These are phyloP conservation scores for Denticeps clupeoides DNA, from an alignment of 2,797 vertebrate genomes.

Conservation along the genomic window DNA sequence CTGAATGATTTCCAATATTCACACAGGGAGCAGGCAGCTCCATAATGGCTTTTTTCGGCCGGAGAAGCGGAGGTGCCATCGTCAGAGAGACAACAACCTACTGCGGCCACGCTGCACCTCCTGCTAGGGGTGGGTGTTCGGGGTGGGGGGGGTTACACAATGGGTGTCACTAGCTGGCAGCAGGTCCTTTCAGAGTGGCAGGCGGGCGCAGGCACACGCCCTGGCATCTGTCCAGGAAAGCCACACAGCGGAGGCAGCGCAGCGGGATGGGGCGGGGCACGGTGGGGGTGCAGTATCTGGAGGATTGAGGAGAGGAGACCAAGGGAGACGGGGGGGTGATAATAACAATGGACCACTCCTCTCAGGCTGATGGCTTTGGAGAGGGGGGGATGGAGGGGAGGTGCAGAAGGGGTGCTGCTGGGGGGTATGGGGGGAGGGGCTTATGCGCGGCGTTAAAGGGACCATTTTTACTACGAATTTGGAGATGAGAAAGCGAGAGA, in stretches of 20 bases:
- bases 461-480: slow-evolving; percentile 29
- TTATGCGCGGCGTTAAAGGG: slow-evolving; percentile 31
- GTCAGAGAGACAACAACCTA: slow-evolving; percentile 5
- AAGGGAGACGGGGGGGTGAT: slow-evolving; percentile 8
- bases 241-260: slow-evolving; percentile 1
- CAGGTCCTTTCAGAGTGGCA: neutral
- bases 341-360: slow-evolving; percentile 30
- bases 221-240: slow-evolving; percentile 24
- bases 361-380: slow-evolving; percentile 9
- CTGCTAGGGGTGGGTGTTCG: too few species aligned
- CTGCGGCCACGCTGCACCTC: neutral
- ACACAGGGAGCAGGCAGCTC: slow-evolving; percentile 10
- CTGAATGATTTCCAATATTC: slow-evolving; percentile 25
- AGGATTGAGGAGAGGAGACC: neutral
- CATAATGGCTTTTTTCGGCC: slow-evolving; percentile 18
- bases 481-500: neutral
- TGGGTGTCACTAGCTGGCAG: slow-evolving; percentile 8
- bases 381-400: neutral
- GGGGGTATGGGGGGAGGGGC: slow-evolving; percentile 29
- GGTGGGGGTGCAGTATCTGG: too few species aligned
- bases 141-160: too few species aligned
- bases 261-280: slow-evolving; percentile 1
- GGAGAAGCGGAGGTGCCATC: neutral
- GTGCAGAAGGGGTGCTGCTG: neutral
- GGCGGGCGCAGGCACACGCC: slow-evolving; percentile 10